Base-by-base conservation (phyloP, 2,113 vertebrate genomes). In the Asarcornis scutulata region DNA sequence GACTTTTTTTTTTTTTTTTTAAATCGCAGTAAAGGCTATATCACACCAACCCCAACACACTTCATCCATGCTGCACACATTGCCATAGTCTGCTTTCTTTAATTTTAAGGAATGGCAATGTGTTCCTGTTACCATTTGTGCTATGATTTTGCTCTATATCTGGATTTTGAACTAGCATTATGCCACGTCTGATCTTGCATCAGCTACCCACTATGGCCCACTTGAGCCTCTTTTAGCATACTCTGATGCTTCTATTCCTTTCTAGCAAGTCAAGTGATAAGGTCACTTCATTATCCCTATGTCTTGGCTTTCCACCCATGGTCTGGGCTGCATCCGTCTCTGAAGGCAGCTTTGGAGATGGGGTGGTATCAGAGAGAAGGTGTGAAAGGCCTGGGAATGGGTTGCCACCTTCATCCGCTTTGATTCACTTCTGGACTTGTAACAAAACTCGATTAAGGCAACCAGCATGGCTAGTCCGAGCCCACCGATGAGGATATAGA, bases 361-460 rank as follows among this genome's bases (percentile, higher is more conserved):
- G 95, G 91, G 97, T 96, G 98, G 96, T 98, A 97, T 97, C 98
- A 99, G 93, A 98, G 97, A 97, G 98, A 96, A 98, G 93, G 97
- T 98, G 98, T 98, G 97, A 98, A 98, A 98, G 98, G 98, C 97
- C 96, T 97, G 98, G 98, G 98, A 98, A 98, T 60, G 94, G 87
- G 97, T 95, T 97, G 98, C 98, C 99, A 99, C 99, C 99, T 99
- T 99, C 99, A 99, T 99, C 98, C 99, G 97, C 97, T 98, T 99
- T 88, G 99, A 99, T 98, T 99, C 99, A 53, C 99, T 99, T 97
- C 99, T 98, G 87, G 99, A 99, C 98, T 99, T 99, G 99, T 99
- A 99, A 98, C 99, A 99, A 98, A 99, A 99, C 98, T 99, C 99
- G 98, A 99, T 99, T 98, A 99, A 98, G 59, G 99, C 99, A 98